phyloP scores from a whole-genome alignment of 2,888 invertebrate species.

The Eurois occulta region DNA sequence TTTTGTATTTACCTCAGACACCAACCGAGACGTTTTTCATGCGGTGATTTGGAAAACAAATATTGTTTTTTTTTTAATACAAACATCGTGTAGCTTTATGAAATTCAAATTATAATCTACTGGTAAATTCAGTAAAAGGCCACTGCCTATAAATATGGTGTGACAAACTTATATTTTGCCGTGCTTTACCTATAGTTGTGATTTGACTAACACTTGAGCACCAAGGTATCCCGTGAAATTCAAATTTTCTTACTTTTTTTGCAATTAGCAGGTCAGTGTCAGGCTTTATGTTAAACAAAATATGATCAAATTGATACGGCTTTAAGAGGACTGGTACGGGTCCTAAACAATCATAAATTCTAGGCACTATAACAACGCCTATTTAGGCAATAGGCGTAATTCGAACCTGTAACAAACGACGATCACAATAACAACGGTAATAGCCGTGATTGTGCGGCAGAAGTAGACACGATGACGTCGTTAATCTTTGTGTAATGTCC shows the following conservation, averaged over 20 bases:
- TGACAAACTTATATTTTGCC: too few species aligned
- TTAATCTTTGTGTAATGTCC: conserved; percentile 86
- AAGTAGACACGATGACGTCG: conserved; percentile 84
- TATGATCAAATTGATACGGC: too few species aligned
- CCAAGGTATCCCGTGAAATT: too few species aligned
- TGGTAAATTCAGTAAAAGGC: background rate
- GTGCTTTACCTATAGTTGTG: background rate
- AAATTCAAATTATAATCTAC: background rate
- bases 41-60: too few species aligned
- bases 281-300: too few species aligned
- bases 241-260: too few species aligned
- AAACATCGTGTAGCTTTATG: background rate
- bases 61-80: background rate
- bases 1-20: background rate
- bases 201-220: too few species aligned
- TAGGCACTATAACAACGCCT: background rate
- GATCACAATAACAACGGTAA: conserved; percentile 63
- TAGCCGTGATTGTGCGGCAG: conserved; percentile 76
- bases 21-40: too few species aligned
- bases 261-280: too few species aligned
- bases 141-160: too few species aligned
- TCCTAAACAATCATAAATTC: too few species aligned
- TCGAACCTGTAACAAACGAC: conserved; percentile 50
- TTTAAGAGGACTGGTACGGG: too few species aligned
- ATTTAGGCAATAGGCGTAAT: conserved; percentile 56